Percentiles rank a stretch among this genome's conserved stretches.
These are phyloP conservation scores for Channa argus DNA, from an alignment of 2,113 vertebrate genomes.

Conservation along the genomic window DNA sequence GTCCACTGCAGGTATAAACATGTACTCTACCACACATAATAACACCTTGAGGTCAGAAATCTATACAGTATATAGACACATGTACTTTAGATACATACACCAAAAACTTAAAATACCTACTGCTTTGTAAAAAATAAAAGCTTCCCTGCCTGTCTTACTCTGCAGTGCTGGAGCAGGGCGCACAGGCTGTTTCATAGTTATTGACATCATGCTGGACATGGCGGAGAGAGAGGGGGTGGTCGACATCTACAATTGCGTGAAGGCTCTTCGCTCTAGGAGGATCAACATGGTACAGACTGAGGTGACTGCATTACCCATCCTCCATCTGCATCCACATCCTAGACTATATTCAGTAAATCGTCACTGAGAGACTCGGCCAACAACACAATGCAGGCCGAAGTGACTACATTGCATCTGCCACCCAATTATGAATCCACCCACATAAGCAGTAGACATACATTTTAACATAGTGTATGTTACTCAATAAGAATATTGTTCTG, in stretches of 20 bases:
- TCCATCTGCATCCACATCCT: conserved; percentile 75
- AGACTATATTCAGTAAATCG: conserved; percentile 27
- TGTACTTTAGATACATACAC: no score
- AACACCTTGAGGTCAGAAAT: background rate
- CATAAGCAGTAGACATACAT: background rate
- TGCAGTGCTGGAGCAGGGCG: conserved; percentile 95
- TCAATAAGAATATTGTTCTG: background rate
- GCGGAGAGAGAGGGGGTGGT: conserved; percentile 98
- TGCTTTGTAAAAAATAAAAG: conserved; percentile 1
- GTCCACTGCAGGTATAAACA: conserved; percentile 95
- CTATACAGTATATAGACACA: no score
- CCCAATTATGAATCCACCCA: conserved; percentile 21
- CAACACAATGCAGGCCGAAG: conserved; percentile 38
- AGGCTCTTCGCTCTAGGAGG: conserved; percentile 94
- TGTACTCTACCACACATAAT: background rate
- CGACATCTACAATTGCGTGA: conserved; percentile 99
- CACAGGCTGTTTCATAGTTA: conserved; percentile 98
- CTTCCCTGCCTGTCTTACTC: background rate
- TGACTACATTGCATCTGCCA: conserved; percentile 9
- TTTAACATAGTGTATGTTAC: background rate
- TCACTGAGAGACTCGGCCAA: conserved; percentile 27
- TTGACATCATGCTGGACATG: conserved; percentile 99
- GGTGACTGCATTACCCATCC: conserved; percentile 87
- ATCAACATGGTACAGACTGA: conserved; percentile 99
- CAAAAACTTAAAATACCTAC: no score